Percentiles rank a stretch among this genome's conserved stretches.
phyloP scores from a whole-genome alignment of 2,113 vertebrate genomes.

The Aldabrachelys gigantea region DNA sequence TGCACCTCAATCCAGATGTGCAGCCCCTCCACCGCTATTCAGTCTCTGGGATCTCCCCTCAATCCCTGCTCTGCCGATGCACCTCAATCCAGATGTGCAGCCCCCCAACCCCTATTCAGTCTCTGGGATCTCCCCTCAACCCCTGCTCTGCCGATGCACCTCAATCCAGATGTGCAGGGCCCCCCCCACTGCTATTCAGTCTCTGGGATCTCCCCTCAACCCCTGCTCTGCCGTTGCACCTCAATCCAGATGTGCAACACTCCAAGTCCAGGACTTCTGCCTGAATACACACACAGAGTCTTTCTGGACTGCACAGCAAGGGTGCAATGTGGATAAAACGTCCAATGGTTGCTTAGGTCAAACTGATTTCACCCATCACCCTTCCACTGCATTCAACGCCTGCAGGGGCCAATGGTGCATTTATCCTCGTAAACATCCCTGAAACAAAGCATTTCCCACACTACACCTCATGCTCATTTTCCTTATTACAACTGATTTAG shows the following conservation, averaged over 20 bases:
- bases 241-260: not conserved
- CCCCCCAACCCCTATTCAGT: not conserved
- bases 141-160: not conserved
- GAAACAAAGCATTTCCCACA: not conserved
- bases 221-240: too few relatives aligned
- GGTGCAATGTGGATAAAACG: not conserved
- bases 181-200: too few relatives aligned
- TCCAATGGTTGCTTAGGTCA: not conserved
- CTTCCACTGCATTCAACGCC: not conserved
- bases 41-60: too few relatives aligned
- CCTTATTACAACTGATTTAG: not conserved
- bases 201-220: too few relatives aligned
- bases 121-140: not conserved
- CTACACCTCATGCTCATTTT: not conserved
- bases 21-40: too few relatives aligned
- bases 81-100: not conserved
- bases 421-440: not conserved
- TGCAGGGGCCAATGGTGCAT: not conserved
- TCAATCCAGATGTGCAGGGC: too few relatives aligned
- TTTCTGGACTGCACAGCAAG: not conserved
- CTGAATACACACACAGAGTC: not conserved
- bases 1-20: not conserved
- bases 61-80: not conserved
- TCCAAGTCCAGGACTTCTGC: not conserved
- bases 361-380: not conserved